Base-by-base conservation (phyloP, 2,888 invertebrate species). In the Ichneumon xanthorius region DNA sequence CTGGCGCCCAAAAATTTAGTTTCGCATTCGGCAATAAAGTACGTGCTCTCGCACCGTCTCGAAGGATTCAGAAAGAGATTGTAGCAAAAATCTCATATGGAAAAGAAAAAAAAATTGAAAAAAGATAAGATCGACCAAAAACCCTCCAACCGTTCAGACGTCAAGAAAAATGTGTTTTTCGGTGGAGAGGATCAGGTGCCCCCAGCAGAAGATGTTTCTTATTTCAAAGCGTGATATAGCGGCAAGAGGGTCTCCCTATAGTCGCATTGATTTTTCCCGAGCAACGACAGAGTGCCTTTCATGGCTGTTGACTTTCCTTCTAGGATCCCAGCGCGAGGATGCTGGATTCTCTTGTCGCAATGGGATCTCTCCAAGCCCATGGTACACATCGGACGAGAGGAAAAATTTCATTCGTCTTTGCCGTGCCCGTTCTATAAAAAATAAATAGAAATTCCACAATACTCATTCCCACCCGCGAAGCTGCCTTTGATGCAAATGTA, bases 301-400 rank as follows among this genome's bases (percentile, higher is more conserved):
- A 72, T 70, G 63, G 80, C 73, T 81, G 81, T 85, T 85, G 77
- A 81, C 81, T 84, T 82, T 78, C 79, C 70, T 82, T 79, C 78
- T 65, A 85, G 73, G 78, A 79, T 82, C 68, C 7, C 45, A 75
- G 68, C 30, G 63, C 40, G 79, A 79, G 70, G 55, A 79, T 50
- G 68, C 40, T 58, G 73, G 75, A 65, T 70, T 77, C 72, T 76
- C 50, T n/a, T 48, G 61, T 68, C 72, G 80, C 71, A 84, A 84
- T 72, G 72, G 80, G 77, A 84, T 84, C 67, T 77, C 72, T 48
- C 55, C 48, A 48, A 81, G 68, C 68, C 72, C 61, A 61, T 45
- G 50, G 33, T 40, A 67, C 53, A 71, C 37, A 72, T 14, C 63
- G 63, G n/a, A 61, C 26, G 53, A 79, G 79, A 72, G 53, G 67